Base-by-base conservation (phyloP, 2,888 invertebrate species). In the Sarcophaga carnaria region DNA sequence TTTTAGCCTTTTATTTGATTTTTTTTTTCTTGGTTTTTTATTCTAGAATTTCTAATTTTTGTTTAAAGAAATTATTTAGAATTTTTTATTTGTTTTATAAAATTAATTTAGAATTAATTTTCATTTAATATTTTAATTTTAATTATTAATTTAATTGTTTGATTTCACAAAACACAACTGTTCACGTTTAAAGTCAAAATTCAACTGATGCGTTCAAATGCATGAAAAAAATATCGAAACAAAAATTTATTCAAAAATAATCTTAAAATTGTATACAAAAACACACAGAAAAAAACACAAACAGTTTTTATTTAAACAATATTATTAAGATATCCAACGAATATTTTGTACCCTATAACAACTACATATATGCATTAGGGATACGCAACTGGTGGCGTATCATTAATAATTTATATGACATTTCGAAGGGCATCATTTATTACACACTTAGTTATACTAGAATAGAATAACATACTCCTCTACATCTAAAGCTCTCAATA, bases 141-240 rank as follows among this genome's bases (percentile, higher is more conserved):
- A n/a, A 47, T 63, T 49, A 59, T 47, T 83, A 63, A 70, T 79
- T 71, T 60, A 25, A 69, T 64, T 25, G 22, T 83, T 12, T 27
- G 17, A 37, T 64, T 49, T 54, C 25, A 27, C 59, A 62, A 66
- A 45, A n/a, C 62, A 67, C 85, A 89, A 89, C 89, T 85, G 86
- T 66, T 83, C 89, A 86, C 88, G 70, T 82, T 89, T 89, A 86
- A 84, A 89, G 88, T 89, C 86, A 88, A 89, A 88, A 85, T 88
- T 89, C 85, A 88, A 90, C 90, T 90, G 90, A 89, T 89, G 89
- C 88, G 88, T 87, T 85, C 59, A 75, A 83, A 77, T 87, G 86
- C 86, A 87, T 85, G 78, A 86, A 83, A 71, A 67, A 76, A 80
- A 78, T 82, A 80, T 85, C 87, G 82, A 80, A 84, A 85, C 76